Percentiles rank a stretch among this genome's conserved stretches.
Conservation (phyloP, 2,888 invertebrate species). For the Arrhopalites spinosus region DNA sequence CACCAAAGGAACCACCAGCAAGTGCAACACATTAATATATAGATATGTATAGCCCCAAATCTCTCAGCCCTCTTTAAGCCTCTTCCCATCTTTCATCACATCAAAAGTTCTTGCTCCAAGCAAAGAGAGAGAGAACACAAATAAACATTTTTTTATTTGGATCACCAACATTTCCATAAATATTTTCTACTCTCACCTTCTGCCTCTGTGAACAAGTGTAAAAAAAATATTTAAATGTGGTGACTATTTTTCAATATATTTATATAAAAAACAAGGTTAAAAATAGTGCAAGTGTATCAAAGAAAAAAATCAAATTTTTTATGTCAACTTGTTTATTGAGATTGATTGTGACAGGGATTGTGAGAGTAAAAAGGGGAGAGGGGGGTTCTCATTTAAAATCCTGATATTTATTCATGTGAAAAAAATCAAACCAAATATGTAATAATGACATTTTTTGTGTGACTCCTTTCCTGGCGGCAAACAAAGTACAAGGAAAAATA, state of each 20-base stretch:
- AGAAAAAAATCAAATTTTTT: conserved; percentile 15
- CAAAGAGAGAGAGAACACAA: too few relatives aligned
- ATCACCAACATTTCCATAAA: not conserved
- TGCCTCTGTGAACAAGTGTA: not conserved
- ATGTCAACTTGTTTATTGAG: conserved; percentile 41
- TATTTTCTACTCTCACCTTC: not conserved
- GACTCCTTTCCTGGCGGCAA: too few relatives aligned
- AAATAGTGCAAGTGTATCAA: not conserved
- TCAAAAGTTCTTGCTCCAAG: not conserved
- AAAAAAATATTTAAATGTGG: not conserved
- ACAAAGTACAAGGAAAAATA: too few relatives aligned
- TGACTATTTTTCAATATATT: too few relatives aligned
- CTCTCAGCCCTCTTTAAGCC: not conserved
- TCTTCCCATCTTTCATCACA: conserved; percentile 1
- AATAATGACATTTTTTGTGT: too few relatives aligned
- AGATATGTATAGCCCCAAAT: not conserved
- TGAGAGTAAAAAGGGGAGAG: conserved; percentile 19
- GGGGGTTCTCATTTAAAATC: not conserved
- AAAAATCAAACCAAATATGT: too few relatives aligned
- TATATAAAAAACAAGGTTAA: too few relatives aligned
- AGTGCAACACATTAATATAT: not conserved
- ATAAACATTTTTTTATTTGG: too few relatives aligned
- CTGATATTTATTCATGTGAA: not conserved
- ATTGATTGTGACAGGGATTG: conserved; percentile 48
- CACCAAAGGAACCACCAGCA: too few relatives aligned